Evolutionary conservation across 1,140 invertebrate genomes (phyloP), one percentile per base, ranked within the genome.

Genomic region (Lineus longissimus): DNA sequence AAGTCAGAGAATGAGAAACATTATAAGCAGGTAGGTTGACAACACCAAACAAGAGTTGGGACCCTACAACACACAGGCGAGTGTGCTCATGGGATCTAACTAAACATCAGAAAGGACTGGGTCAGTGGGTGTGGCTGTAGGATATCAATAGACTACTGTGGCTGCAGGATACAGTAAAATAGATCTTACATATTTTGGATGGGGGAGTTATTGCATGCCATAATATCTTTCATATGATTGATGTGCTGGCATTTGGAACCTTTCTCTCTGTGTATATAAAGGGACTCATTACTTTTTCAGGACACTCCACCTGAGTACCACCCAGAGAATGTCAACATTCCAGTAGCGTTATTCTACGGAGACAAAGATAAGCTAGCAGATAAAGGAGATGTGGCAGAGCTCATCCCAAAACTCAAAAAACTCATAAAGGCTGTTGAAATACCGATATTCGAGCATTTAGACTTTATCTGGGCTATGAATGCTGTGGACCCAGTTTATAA

Each of bases 361-460:
- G 82, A 85, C 30, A 89, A 91, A 64, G 91, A 92, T 77, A 88
- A 85, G 80, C 73, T 92, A 0, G 86, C 89, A 0, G 86, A 86
- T 73, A 82, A 84, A 40, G 64, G 54, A 82, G 82, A 57, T 55
- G 78, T 84, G 23, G 80, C 69, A 85, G 86, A 85, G 77, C 84
- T 73, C 84, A 81, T 65, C 43, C 54, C 56, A 15, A 65, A 70
- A 45, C 51, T 78, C n/a, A 61, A 64, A 40, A 71, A 73, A 58
- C 61, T 76, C 13, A 63, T 71, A 4, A 33, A 57, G 9, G 61
- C 69, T 31, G 45, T 60, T 27, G 62, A 68, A 40, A 70, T 78
- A 25, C 63, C 68, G 22, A 22, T 66, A 2, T 80, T 70, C 65
- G 72, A 82, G 59, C 81, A 82, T 66, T 62, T 81, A 6, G 81